A percentile compares a stretch with the other conserved stretches of the same genome.
These are phyloP conservation scores for Nesogale talazaci DNA, from an alignment of 2,113 vertebrate species.

Conservation along the genomic window DNA sequence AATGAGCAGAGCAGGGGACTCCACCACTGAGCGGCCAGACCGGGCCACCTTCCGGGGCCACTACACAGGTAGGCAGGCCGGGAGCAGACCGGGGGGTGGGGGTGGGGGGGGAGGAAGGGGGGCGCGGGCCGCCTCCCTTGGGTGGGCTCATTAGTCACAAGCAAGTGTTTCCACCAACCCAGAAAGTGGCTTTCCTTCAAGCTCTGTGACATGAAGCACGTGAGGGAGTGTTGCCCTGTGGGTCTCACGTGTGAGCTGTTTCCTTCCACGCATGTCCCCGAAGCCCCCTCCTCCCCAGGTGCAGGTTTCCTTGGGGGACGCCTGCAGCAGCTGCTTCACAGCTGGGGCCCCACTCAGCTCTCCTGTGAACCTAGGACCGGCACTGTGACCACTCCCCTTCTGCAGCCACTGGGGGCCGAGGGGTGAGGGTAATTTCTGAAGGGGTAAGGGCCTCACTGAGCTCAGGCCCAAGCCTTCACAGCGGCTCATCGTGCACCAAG, in stretches of 20 bases:
- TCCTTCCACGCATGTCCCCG: too few relatives aligned
- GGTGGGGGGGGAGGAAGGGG: fast-evolving
- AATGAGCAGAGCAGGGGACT: neutral
- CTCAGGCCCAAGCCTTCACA: neutral
- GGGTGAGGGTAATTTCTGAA: neutral
- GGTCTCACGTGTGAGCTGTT: neutral
- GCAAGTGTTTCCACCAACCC: neutral
- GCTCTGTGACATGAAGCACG: neutral
- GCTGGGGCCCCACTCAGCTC: fast-evolving
- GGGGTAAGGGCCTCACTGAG: neutral
- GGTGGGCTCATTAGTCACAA: neutral
- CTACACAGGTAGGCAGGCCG: conserved; percentile 84
- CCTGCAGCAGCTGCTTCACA: fast-evolving
- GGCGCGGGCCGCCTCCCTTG: neutral
- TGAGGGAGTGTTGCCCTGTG: neutral
- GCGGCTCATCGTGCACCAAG: neutral
- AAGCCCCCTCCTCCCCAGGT: neutral
- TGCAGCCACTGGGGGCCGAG: neutral
- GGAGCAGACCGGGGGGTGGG: neutral
- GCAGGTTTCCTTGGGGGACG: neutral
- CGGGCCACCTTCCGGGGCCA: conserved; percentile 73
- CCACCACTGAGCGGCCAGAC: neutral
- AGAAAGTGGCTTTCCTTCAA: fast-evolving
- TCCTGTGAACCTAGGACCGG: neutral
- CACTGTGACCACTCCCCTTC: fast-evolving